A percentile compares a stretch with the other conserved stretches of the same genome.
Conservation (phyloP, 2,888 invertebrate genomes). For the Protula sp. region DNA sequence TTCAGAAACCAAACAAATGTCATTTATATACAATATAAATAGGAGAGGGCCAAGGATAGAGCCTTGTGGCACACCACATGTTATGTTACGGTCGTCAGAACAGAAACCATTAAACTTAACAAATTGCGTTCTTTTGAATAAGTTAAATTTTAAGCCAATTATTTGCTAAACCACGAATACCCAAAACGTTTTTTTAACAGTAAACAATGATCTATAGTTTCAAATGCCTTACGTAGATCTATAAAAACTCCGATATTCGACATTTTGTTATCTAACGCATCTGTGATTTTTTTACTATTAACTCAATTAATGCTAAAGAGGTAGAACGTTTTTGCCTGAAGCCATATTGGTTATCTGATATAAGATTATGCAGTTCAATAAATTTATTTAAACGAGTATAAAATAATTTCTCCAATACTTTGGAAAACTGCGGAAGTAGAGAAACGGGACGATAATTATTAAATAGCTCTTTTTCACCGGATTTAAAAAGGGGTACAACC, state of each 20-base stretch:
- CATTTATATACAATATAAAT: not conserved
- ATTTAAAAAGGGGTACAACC: not conserved
- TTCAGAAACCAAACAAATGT: not conserved
- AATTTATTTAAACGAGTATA: not conserved
- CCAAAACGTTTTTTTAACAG: not conserved
- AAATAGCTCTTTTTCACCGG: not conserved
- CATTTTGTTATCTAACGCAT: not conserved
- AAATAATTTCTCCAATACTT: no score
- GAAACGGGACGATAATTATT: conserved; percentile 2
- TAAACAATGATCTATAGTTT: not conserved
- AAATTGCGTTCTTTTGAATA: not conserved
- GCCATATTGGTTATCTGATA: not conserved
- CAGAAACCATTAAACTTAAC: not conserved
- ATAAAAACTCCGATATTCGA: not conserved
- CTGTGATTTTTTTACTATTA: not conserved
- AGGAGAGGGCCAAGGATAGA: not conserved
- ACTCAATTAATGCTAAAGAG: not conserved
- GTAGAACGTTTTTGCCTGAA: not conserved
- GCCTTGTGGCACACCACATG: not conserved
- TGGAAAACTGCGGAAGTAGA: not conserved
- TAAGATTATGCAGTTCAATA: not conserved
- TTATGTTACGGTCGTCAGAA: not conserved
- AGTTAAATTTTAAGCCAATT: not conserved
- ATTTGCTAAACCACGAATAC: not conserved
- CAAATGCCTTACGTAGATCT: not conserved